Evolutionary conservation across 37 sponge, comb jelly and placozoan species (phyloP).

Genomic region (Corticium candelabrum): DNA sequence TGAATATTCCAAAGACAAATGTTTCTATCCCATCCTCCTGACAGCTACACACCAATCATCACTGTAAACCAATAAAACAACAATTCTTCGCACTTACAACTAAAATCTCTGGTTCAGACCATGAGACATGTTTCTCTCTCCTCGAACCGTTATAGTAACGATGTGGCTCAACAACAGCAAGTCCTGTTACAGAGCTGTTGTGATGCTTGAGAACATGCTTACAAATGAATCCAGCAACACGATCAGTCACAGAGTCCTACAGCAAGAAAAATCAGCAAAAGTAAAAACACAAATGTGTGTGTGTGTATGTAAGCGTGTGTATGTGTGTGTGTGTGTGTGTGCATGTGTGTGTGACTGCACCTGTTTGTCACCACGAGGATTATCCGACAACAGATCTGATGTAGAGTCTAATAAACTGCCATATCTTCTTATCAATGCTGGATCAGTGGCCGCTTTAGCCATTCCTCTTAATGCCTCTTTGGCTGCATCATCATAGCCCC

Average conservation of each 20-base stretch:
- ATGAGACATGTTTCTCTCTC: neutral
- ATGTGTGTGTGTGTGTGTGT: too few species aligned
- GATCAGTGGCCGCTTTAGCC: conserved; percentile 1
- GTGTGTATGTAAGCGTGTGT: too few species aligned
- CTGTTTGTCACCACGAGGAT: too few species aligned
- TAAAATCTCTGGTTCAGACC: conserved; percentile 12
- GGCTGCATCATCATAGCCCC: conserved; percentile 56
- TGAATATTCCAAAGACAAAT: conserved; percentile 52
- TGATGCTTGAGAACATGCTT: conserved; percentile 33
- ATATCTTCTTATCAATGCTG: neutral
- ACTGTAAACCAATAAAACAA: neutral
- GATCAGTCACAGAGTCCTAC: conserved; percentile 36
- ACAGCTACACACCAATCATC: conserved; percentile 28
- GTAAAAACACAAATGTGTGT: neutral
- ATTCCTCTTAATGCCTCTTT: conserved; percentile 22
- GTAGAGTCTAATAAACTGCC: too few species aligned
- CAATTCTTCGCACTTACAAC: neutral
- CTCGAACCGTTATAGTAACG: too few species aligned
- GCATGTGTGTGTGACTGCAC: too few species aligned
- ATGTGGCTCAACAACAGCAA: conserved; percentile 39
- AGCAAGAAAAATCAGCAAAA: neutral
- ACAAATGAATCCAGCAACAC: conserved; percentile 61
- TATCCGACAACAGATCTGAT: too few species aligned
- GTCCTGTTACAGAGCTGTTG: conserved; percentile 33
- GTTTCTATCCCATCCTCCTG: conserved; percentile 54